Conservation (phyloP, 2,113 vertebrate genomes). For the Emydocephalus ijimae region DNA sequence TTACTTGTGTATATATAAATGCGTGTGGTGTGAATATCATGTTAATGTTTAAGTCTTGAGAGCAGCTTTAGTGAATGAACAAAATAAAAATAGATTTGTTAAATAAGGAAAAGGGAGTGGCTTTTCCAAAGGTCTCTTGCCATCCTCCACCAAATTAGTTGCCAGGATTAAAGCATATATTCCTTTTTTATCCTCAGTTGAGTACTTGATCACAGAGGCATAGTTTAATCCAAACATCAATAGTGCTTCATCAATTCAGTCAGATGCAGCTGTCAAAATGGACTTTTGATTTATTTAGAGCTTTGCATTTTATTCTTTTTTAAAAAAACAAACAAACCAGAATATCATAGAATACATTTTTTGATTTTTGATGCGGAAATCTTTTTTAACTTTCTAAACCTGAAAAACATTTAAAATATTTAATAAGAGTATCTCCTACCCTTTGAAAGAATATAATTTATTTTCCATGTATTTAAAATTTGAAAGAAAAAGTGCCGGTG, state of each 20-base stretch:
- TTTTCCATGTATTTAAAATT: conserved; percentile 67
- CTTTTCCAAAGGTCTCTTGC: conserved; percentile 68
- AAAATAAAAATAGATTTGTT: conserved; percentile 78
- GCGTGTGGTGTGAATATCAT: conserved; percentile 56
- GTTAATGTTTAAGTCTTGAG: conserved; percentile 68
- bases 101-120: conserved; percentile 70
- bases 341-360: conserved; percentile 78
- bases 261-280: conserved; percentile 81
- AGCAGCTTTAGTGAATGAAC: conserved; percentile 73
- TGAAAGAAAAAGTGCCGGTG: conserved; percentile 38
- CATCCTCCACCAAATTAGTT: conserved; percentile 79
- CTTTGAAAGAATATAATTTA: conserved; percentile 68
- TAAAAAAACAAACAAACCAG: conserved; percentile 65
- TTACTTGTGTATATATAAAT: conserved; percentile 68
- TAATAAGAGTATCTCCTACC: conserved; percentile 77
- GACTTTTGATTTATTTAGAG: conserved; percentile 81
- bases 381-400: conserved; percentile 89
- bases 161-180: conserved; percentile 92
- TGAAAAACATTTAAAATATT: conserved; percentile 81
- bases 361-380: conserved; percentile 91
- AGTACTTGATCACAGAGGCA: conserved; percentile 93
- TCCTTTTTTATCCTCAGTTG: conserved; percentile 89
- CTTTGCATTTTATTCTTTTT: conserved; percentile 77
- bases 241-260: conserved; percentile 85
- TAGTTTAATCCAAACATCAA: conserved; percentile 95